These are phyloP conservation scores for Chlamydotis undulata DNA, from an alignment of 2,113 vertebrate genomes.

Conservation along the genomic window DNA sequence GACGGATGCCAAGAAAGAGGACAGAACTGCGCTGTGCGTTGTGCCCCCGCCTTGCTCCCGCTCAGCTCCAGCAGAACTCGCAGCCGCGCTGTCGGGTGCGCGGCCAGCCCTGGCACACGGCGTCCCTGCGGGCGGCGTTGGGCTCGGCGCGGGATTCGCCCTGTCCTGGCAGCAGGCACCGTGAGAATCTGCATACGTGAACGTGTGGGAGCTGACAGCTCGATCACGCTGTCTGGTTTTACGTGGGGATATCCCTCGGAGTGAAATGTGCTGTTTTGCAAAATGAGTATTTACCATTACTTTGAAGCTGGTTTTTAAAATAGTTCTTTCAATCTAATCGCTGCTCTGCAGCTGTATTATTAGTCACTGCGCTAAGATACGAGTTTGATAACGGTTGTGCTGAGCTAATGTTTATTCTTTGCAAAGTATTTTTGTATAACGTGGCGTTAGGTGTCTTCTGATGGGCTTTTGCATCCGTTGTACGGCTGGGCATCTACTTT, in stretches of 20 bases:
- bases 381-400: neutral
- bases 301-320: slow-evolving; percentile 25
- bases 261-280: neutral
- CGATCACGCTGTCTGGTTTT: neutral
- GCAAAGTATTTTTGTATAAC: neutral
- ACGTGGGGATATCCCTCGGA: neutral
- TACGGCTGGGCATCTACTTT: neutral
- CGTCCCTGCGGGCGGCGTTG: neutral
- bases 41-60: neutral
- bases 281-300: neutral
- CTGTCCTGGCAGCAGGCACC: neutral
- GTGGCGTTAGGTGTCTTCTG: neutral
- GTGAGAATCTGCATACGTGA: neutral
- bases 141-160: neutral
- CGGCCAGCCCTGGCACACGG: fast-evolving
- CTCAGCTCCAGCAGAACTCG: neutral
- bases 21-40: fast-evolving
- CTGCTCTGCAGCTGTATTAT: neutral
- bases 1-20: fast-evolving
- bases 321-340: neutral
- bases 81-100: fast-evolving
- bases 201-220: neutral
- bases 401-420: slow-evolving; percentile 25
- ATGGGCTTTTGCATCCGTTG: neutral
- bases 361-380: neutral